Conservation (phyloP, 2,888 invertebrate genomes). For the Onchidella celtica region DNA sequence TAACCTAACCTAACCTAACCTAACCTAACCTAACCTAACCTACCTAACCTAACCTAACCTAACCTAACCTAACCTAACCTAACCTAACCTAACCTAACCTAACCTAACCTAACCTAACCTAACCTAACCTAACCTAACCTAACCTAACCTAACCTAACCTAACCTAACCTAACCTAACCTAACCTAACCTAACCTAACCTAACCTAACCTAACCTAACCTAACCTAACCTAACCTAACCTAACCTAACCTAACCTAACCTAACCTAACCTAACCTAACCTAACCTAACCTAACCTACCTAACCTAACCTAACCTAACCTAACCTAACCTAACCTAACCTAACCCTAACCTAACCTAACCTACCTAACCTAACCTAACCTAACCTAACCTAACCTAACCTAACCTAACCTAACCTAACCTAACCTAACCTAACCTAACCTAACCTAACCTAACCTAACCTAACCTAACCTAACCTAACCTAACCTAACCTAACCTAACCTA, state of each 20-base stretch:
- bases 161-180: neutral
- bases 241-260: conserved; percentile 1
- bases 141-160: neutral
- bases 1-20: neutral
- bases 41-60: neutral
- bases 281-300: conserved; percentile 22
- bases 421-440: neutral
- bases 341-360: neutral
- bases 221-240: conserved; percentile 12
- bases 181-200: neutral
- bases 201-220: neutral
- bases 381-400: neutral
- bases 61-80: neutral
- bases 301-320: conserved; percentile 6
- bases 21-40: neutral
- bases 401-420: conserved; percentile 7
- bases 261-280: conserved; percentile 18
- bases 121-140: neutral
- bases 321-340: neutral
- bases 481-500: neutral
- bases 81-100: neutral
- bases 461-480: neutral
- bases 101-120: neutral
- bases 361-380: neutral
- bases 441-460: conserved; percentile 10